Evolutionary conservation across 2,888 invertebrate species (phyloP).

Genomic region (Himalopsyche tibetana): DNA sequence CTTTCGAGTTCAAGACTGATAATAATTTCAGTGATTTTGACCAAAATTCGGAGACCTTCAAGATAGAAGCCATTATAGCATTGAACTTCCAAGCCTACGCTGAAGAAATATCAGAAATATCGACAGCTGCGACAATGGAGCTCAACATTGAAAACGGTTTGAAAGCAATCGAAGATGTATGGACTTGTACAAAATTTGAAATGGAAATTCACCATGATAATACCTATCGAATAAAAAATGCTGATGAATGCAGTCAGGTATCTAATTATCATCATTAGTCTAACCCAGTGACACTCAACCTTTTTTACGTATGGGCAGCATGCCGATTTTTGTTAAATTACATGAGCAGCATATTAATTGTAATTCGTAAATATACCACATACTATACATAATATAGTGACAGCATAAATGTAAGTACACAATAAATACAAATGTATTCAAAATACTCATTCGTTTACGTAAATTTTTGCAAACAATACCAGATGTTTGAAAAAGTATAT

Average conservation of each 20-base stretch:
- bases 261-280: background rate
- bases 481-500: too few species aligned
- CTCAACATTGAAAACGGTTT: constrained; percentile 89
- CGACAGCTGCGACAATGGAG: constrained; percentile 93
- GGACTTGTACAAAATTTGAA: constrained; percentile 84
- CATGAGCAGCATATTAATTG: too few species aligned
- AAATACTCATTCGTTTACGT: too few species aligned
- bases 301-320: too few species aligned
- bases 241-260: constrained; percentile 87
- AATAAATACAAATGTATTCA: too few species aligned
- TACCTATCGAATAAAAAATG: constrained; percentile 83
- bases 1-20: too few species aligned
- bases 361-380: too few species aligned
- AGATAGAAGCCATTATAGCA: constrained; percentile 86
- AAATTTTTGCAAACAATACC: too few species aligned
- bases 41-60: constrained; percentile 86
- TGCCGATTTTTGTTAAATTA: too few species aligned
- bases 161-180: constrained; percentile 82
- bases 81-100: constrained; percentile 89
- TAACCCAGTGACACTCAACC: too few species aligned
- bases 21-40: constrained; percentile 81
- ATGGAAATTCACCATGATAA: constrained; percentile 83
- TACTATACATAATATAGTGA: too few species aligned
- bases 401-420: too few species aligned
- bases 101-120: constrained; percentile 90